Conservation (phyloP, 2,113 vertebrate species). For the Microcebus jonahi region DNA sequence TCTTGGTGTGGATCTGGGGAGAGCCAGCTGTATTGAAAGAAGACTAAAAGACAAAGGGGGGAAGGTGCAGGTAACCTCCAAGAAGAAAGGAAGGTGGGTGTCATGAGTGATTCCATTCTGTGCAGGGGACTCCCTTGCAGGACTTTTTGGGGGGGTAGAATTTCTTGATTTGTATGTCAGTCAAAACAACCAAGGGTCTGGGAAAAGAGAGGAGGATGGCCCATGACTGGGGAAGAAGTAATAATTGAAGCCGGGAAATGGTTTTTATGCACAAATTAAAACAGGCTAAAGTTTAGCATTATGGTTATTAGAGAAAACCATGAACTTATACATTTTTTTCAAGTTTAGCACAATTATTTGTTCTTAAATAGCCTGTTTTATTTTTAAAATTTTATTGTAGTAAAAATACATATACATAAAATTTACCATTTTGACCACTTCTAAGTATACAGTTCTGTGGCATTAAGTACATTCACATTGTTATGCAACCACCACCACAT, state of each 20-base stretch:
- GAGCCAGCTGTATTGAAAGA: background rate
- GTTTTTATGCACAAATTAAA: background rate
- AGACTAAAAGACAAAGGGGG: background rate
- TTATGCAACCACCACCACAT: background rate
- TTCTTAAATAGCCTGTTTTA: background rate
- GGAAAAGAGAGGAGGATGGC: background rate
- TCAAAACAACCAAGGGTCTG: background rate
- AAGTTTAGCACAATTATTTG: background rate
- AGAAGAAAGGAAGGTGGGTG: background rate
- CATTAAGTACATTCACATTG: background rate
- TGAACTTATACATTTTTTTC: background rate
- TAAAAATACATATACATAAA: background rate
- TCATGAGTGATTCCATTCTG: background rate
- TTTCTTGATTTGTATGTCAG: background rate
- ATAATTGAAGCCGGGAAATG: background rate
- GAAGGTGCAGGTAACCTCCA: background rate
- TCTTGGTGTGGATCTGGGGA: background rate
- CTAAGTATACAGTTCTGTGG: background rate
- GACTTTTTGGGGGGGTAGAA: background rate
- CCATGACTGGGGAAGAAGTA: background rate
- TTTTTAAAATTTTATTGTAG: background rate
- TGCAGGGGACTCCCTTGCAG: background rate
- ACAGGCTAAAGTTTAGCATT: background rate
- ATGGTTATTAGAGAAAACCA: background rate
- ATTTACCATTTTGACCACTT: background rate